Conservation (phyloP, 2,113 vertebrate species). For the Sigmodon hispidus region DNA sequence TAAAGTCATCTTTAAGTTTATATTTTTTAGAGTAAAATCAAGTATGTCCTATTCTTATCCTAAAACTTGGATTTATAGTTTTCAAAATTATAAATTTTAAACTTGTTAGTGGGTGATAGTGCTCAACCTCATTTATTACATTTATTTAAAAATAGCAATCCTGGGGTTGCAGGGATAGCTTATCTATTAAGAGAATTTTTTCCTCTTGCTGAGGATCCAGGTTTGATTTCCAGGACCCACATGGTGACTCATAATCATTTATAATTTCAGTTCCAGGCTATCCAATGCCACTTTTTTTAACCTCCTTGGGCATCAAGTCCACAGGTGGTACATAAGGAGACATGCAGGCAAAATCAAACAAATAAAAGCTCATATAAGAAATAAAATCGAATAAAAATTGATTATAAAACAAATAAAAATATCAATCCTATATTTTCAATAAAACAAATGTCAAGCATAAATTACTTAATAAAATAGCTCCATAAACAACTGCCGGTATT, state of each 20-base stretch:
- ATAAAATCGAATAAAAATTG: background rate
- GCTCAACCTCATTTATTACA: background rate
- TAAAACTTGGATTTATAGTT: background rate
- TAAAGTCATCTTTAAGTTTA: background rate
- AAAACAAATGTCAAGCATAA: conserved; percentile 24
- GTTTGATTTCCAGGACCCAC: background rate
- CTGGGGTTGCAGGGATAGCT: background rate
- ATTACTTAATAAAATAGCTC: conserved; percentile 14
- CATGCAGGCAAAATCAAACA: background rate
- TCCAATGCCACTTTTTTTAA: too few species aligned
- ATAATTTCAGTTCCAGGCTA: background rate
- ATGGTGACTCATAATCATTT: background rate
- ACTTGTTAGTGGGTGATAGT: background rate
- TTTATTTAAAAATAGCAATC: conserved; percentile 38
- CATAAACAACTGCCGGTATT: conserved; percentile 35
- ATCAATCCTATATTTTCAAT: conserved; percentile 3
- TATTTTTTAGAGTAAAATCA: background rate
- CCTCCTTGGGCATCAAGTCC: background rate
- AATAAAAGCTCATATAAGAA: background rate
- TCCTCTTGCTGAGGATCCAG: background rate
- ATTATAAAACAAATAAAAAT: background rate
- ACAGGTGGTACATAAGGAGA: background rate
- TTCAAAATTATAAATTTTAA: background rate
- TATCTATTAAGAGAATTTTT: background rate
- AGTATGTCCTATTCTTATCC: background rate